A percentile compares a stretch with the other conserved stretches of the same genome.
phyloP scores from a whole-genome alignment of 2,113 vertebrate species.

The Chaetodon trifascialis region DNA sequence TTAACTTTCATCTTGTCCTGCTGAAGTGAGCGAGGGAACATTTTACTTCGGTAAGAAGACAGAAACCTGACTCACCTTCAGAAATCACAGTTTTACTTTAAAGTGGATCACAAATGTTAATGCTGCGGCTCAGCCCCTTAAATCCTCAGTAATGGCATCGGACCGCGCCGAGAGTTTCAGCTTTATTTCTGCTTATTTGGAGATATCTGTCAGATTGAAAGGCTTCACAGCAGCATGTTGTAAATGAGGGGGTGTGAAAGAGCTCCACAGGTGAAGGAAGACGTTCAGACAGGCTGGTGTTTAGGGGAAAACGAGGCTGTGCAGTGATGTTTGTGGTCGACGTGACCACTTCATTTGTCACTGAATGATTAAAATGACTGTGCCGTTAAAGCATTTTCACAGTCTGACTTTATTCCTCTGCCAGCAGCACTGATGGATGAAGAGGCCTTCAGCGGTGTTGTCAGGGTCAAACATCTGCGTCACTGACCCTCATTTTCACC shows the following conservation, averaged over 20 bases:
- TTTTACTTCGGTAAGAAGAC: too few relatives aligned
- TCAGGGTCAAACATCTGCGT: neutral
- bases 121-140: too few relatives aligned
- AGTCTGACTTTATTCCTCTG: neutral
- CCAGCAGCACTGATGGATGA: neutral
- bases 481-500: neutral
- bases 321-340: neutral
- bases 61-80: too few relatives aligned
- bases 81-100: too few relatives aligned
- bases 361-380: neutral
- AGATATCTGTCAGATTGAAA: too few relatives aligned
- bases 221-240: neutral
- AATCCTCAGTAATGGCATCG: neutral
- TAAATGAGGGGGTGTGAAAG: neutral
- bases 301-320: neutral
- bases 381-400: neutral
- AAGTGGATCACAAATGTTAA: too few relatives aligned
- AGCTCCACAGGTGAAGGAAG: neutral
- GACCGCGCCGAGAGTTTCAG: neutral
- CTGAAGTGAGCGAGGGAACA: too few relatives aligned
- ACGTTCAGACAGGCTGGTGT: neutral
- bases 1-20: too few relatives aligned
- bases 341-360: neutral
- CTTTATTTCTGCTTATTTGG: neutral
- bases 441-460: neutral